A percentile compares a stretch with the other conserved stretches of the same genome.
These are phyloP conservation scores for Astyanax mexicanus DNA, from an alignment of 2,797 vertebrate genomes.

Conservation along the genomic window DNA sequence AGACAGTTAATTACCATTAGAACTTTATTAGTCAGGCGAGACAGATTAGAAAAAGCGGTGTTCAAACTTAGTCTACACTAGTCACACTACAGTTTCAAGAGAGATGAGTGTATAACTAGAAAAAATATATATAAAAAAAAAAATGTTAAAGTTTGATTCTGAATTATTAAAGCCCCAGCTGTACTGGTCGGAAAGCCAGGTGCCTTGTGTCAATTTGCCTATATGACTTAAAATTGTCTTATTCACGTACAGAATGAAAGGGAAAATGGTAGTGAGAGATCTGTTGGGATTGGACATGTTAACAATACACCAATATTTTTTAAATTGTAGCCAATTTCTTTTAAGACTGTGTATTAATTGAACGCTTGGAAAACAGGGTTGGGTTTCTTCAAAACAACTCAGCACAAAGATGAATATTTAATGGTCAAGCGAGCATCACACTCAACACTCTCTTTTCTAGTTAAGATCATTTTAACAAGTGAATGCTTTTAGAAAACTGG, in stretches of 20 bases:
- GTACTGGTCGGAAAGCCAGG: not conserved
- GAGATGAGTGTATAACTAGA: not conserved
- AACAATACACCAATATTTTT: too few species aligned
- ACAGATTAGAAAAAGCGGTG: not conserved
- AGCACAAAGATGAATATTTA: too few species aligned
- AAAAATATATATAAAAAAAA: not conserved
- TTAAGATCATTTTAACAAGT: too few species aligned
- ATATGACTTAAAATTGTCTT: not conserved
- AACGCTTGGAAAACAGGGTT: too few species aligned
- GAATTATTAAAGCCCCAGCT: not conserved
- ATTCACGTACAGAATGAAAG: not conserved
- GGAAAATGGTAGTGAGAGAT: not conserved
- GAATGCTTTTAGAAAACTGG: too few species aligned
- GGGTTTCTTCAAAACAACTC: too few species aligned
- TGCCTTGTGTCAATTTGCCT: not conserved
- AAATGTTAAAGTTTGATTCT: too few species aligned
- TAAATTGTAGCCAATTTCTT: too few species aligned
- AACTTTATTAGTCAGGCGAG: conserved; percentile 9
- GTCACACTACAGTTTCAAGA: not conserved
- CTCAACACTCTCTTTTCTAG: too few species aligned
- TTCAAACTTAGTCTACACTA: not conserved
- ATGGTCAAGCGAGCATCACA: too few species aligned
- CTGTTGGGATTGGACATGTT: too few species aligned
- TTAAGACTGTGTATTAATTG: too few species aligned
- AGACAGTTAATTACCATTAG: not conserved